A percentile compares a stretch with the other conserved stretches of the same genome.
These are phyloP conservation scores for Saccopteryx leptura DNA, from an alignment of 2,113 vertebrate species.

Conservation along the genomic window DNA sequence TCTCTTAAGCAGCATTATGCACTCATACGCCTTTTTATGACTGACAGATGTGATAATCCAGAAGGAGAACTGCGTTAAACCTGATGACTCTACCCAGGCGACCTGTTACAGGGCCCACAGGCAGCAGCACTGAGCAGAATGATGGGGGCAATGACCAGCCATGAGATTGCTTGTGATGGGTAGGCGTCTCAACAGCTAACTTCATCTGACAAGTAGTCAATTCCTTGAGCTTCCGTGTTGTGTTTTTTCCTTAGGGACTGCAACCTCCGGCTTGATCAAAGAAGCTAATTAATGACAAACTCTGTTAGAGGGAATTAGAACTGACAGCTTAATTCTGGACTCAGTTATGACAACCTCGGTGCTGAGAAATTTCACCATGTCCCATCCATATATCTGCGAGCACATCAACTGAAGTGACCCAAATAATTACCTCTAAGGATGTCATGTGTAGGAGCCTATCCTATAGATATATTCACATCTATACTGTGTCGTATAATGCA, in stretches of 20 bases:
- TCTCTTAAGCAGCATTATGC: background rate
- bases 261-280: constrained; percentile 71
- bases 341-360: constrained; percentile 66
- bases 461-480: background rate
- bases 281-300: constrained; percentile 79
- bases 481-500: background rate
- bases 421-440: background rate
- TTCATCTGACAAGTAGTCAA: constrained; percentile 39
- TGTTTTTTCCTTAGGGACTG: constrained; percentile 59
- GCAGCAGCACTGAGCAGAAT: background rate
- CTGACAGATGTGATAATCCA: constrained; percentile 50
- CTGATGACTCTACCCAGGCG: constrained; percentile 49
- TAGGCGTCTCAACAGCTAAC: constrained; percentile 52
- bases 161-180: background rate
- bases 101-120: background rate
- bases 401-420: background rate
- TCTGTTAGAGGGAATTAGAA: constrained; percentile 70
- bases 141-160: constrained; percentile 48
- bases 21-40: background rate
- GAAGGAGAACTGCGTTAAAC: constrained; percentile 44
- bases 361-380: constrained; percentile 63
- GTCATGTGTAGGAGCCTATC: background rate
- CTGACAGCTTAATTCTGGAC: constrained; percentile 76
- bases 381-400: constrained; percentile 40
- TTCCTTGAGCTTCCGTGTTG: background rate